Evolutionary conservation across 2,888 invertebrate species (phyloP).

Genomic region (Leucophora obtusa): DNA sequence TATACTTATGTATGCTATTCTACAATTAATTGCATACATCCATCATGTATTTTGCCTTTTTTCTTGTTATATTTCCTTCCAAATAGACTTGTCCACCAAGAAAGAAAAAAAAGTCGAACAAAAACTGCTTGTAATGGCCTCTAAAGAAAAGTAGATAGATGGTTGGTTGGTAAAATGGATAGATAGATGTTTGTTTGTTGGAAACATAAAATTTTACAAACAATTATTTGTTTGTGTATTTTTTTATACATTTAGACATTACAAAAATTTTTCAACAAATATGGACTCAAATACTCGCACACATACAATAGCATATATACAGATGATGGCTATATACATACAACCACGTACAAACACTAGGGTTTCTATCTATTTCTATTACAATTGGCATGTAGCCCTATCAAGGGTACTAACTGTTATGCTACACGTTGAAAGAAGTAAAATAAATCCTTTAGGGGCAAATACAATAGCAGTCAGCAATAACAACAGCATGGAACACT

Average conservation of each 20-base stretch:
- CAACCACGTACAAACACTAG: too few species aligned
- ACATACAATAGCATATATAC: conserved; percentile 2
- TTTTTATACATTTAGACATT: conserved; percentile 13
- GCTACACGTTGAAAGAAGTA: conserved; percentile 5
- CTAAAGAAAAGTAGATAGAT: conserved; percentile 19
- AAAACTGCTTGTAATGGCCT: conserved; percentile 25
- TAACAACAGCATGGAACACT: conserved; percentile 2
- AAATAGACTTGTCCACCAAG: conserved; percentile 4
- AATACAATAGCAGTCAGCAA: conserved; percentile 6
- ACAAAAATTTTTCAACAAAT: conserved; percentile 26
- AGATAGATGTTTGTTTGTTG: background rate
- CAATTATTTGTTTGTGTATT: conserved; percentile 34
- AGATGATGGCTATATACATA: too few species aligned
- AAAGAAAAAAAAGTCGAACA: background rate
- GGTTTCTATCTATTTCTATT: conserved; percentile 1
- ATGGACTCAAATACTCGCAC: conserved; percentile 14
- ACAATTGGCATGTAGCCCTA: conserved; percentile 39
- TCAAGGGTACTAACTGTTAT: conserved; percentile 8
- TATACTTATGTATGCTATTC: conserved; percentile 11
- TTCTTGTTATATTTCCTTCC: background rate
- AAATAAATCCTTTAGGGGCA: conserved; percentile 34
- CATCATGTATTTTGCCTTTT: conserved; percentile 1
- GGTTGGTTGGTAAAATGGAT: background rate
- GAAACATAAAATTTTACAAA: conserved; percentile 20
- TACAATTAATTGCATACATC: conserved; percentile 43